These are phyloP conservation scores for Parapristionchus giblindavisi DNA, from an alignment of 2,888 invertebrate genomes.

Conservation along the genomic window DNA sequence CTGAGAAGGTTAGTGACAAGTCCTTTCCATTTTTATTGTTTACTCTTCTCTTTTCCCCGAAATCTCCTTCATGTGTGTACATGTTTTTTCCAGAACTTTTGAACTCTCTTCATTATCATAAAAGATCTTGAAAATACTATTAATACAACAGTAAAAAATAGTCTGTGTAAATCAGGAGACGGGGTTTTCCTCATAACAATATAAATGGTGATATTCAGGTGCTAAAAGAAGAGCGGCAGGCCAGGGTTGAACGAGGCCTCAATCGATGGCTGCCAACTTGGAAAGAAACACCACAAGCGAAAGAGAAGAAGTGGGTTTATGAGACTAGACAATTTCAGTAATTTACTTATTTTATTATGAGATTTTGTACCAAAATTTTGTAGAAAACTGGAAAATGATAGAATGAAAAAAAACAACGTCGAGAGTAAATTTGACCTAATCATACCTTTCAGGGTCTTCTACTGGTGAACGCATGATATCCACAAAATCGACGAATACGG, in stretches of 20 bases:
- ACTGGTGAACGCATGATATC: too few relatives aligned
- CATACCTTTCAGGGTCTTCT: slow-evolving; percentile 10
- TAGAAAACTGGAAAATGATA: neutral
- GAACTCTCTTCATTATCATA: neutral
- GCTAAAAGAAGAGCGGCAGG: neutral
- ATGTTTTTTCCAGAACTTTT: neutral
- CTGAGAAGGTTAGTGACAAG: neutral
- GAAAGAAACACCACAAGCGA: slow-evolving; percentile 15
- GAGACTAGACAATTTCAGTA: too few relatives aligned
- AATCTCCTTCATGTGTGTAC: neutral
- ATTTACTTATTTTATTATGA: too few relatives aligned
- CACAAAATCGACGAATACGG: too few relatives aligned
- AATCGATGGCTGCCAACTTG: slow-evolving; percentile 21
- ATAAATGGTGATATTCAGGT: slow-evolving; percentile 7
- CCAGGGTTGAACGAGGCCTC: neutral
- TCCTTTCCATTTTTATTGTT: too few relatives aligned
- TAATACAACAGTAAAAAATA: neutral
- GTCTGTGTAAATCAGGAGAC: too few relatives aligned
- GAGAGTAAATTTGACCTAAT: neutral
- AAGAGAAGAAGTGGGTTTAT: slow-evolving; percentile 3
- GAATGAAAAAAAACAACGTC: neutral
- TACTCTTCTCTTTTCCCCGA: neutral
- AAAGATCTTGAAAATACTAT: neutral
- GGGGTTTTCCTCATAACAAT: too few relatives aligned
- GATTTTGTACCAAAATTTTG: too few relatives aligned